These are phyloP conservation scores for Drosophila quinaria DNA, from an alignment of 2,888 invertebrate species.

Conservation along the genomic window DNA sequence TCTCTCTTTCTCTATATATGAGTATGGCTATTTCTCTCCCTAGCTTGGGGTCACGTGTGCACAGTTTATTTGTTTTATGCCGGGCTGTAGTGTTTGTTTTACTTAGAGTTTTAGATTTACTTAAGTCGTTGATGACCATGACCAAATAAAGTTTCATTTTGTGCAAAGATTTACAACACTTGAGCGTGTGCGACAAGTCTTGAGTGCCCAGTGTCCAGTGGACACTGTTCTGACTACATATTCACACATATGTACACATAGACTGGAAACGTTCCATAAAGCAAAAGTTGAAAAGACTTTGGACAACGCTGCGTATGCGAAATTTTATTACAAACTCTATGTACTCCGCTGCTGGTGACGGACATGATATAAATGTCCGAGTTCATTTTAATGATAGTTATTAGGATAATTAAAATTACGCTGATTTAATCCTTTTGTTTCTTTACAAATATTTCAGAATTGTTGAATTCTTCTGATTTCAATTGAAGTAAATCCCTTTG, in stretches of 20 bases:
- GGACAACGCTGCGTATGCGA: constrained; percentile 70
- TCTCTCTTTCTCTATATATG: constrained; percentile 7
- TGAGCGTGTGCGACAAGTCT: constrained; percentile 78
- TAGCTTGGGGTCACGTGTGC: constrained; percentile 74
- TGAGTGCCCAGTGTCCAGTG: constrained; percentile 47
- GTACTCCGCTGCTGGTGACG: constrained; percentile 43
- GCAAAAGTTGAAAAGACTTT: constrained; percentile 37
- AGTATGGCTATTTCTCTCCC: constrained; percentile 9
- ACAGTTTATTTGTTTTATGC: constrained; percentile 76
- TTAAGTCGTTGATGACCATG: constrained; percentile 80
- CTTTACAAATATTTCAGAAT: background rate
- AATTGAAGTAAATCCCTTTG: constrained; percentile 28
- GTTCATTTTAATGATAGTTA: background rate
- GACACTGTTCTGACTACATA: too few species aligned
- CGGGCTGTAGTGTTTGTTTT: constrained; percentile 71
- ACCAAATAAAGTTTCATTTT: constrained; percentile 81
- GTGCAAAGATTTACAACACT: constrained; percentile 78
- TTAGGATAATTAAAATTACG: background rate
- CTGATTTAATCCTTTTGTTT: too few species aligned
- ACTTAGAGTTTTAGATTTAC: constrained; percentile 79
- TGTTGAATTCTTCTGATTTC: constrained; percentile 30
- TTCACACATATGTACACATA: constrained; percentile 12
- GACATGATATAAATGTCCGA: constrained; percentile 26
- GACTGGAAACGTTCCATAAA: constrained; percentile 14
- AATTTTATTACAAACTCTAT: constrained; percentile 59